Base-by-base conservation (phyloP, 2,113 vertebrate genomes). In the Charina bottae region DNA sequence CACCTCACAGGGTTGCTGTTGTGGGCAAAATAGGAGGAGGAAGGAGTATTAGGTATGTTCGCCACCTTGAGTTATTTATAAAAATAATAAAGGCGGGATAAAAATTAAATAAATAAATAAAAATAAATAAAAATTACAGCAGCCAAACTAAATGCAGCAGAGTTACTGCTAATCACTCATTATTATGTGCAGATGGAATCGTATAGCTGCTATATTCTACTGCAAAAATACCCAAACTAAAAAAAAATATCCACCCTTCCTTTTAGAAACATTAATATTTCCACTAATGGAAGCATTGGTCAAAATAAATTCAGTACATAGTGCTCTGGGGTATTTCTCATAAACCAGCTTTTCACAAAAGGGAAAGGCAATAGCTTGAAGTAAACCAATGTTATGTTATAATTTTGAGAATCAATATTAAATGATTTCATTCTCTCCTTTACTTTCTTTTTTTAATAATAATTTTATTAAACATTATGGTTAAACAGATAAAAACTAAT, bases 251-350 rank as follows among this genome's bases (percentile, higher is more conserved):
- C 28, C 62, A 64, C 26, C 62, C 62, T 64, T 64, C 11, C 26
- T 92, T 93, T 96, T 95, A 93, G 83, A 90, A 93, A 89, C 7
- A 83, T 10, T 53, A 92, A 26, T 15, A n/a, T 89, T 93, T 94
- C 93, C 93, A 85, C 94, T 96, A 96, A 97, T 95, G 95, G 92
- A 96, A 95, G 26, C 42, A 86, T 88, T 94, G 55, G 94, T 97
- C 95, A 96, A 95, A 96, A 92, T 58, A 95, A 95, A 26, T 93
- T 19, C 37, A 19, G 54, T 24, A 17, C 19, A 84, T 26, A 83
- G 59, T 42, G 6, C 5, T 91, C 23, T 60, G 89, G n/a, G 49
- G 83, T 89, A 95, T 93, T 93, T 26, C 53, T 93, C 89, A 83
- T 64, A 46, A 94, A 94, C 90, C 90, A 88, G 90, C 56, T 13